Evolutionary conservation across 1,140 invertebrate species (phyloP), one percentile per base, ranked within the genome.

Genomic region (Zeugodacus cucurbitae): DNA sequence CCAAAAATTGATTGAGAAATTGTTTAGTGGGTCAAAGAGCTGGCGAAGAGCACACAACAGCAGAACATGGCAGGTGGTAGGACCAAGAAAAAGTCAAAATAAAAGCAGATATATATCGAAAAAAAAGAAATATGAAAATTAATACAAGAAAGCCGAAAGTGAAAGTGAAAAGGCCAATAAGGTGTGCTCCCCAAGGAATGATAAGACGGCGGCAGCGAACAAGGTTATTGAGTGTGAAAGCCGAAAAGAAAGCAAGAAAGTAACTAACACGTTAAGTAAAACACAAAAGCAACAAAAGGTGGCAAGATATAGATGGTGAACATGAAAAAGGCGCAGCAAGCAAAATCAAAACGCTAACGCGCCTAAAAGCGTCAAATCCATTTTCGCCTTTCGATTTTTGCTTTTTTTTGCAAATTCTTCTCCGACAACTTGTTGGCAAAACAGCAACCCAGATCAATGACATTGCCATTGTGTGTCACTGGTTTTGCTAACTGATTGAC

Each of bases 1-100:
- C 62, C 67, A 32, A 74, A 74, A 74, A 37, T 74, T 74, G 67
- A 74, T 74, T 41, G 67, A 74, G 34, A 74, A 74, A 74, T 41
- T 74, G 67, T 74, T 74, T 74, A 74, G 32, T 74, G 34, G 67
- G 67, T 74, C 67, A 74, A 74, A 41, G 67, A 41, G 67, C 34
- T 37, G 17, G 17, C n/a, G n/a, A 41, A 41, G 7, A 41, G 67
- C 34, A 74, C 67, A 20, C 34, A 74, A 62, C 22, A 74, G 41
- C 17, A 41, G 4, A 34, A 41, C 17, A 41, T 20, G 67, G 20
- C 67, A 74, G 67, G 34, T 74, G 67, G 32, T 5, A n/a, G 34
- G 14, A 37, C 1, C 14, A 41, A 34, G 64, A 26, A 22, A 70
- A 74, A 74, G 22, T 0, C 34, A 74, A 37, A 22, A 34, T 8